Conservation (phyloP, 2,113 vertebrate species). For the Telmatochromis brichardi region DNA sequence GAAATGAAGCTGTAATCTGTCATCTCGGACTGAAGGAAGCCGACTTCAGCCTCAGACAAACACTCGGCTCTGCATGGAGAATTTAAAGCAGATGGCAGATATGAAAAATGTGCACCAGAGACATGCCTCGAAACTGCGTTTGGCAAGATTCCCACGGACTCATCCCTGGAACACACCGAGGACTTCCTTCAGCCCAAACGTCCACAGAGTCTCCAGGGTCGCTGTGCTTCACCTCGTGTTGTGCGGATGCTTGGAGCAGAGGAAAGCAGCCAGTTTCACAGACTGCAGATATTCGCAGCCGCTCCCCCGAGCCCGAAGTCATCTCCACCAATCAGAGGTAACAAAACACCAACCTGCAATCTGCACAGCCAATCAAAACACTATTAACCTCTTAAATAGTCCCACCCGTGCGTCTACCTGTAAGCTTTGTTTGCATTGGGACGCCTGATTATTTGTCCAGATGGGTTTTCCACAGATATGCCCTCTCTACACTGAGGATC, state of each 20-base stretch:
- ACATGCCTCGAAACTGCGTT: not conserved
- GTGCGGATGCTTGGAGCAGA: not conserved
- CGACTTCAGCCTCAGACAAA: not conserved
- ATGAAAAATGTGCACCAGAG: not conserved
- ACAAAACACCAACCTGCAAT: not conserved
- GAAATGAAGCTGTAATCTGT: not conserved
- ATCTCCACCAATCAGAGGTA: slow-evolving; percentile 23
- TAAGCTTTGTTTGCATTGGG: not conserved
- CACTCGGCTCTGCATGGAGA: not conserved
- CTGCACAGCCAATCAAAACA: not conserved
- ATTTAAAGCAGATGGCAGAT: not conserved
- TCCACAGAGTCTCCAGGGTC: not conserved
- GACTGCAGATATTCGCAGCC: not conserved
- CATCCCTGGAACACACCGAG: not conserved
- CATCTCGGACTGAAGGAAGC: not conserved
- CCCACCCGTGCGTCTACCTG: not conserved
- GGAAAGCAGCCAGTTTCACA: not conserved
- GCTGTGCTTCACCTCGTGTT: not conserved
- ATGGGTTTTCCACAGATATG: not conserved
- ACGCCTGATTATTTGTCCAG: not conserved
- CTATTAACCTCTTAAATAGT: not conserved
- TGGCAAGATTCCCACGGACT: not conserved
- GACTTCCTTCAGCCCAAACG: not conserved
- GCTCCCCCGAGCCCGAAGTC: not conserved
- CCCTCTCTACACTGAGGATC: not conserved